Evolutionary conservation across 2,888 invertebrate species (phyloP).

Genomic region (Dendrolimus houi): DNA sequence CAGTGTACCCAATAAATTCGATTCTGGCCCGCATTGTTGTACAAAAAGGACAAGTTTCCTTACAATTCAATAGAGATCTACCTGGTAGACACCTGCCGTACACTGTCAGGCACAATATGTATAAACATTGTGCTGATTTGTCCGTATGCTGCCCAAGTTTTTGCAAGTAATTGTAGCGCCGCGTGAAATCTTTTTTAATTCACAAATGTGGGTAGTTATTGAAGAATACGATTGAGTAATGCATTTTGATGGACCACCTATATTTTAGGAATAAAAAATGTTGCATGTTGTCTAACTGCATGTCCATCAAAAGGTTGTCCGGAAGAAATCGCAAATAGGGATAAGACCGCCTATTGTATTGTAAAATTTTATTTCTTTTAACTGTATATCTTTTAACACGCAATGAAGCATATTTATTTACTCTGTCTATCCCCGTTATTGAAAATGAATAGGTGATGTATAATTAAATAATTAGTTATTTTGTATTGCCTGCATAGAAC

Average conservation of each 20-base stretch:
- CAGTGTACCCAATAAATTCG: too few species aligned
- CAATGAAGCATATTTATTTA: too few species aligned
- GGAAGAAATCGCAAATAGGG: too few species aligned
- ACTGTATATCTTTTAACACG: too few species aligned
- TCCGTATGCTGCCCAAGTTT: not conserved
- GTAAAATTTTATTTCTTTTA: too few species aligned
- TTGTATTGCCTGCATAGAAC: too few species aligned
- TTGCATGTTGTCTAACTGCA: too few species aligned
- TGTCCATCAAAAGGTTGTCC: too few species aligned
- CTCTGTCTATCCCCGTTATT: too few species aligned
- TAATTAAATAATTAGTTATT: too few species aligned
- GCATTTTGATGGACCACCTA: constrained; percentile 3
- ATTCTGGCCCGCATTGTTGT: constrained; percentile 22
- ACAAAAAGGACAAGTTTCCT: constrained; percentile 37
- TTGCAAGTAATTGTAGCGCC: constrained; percentile 53
- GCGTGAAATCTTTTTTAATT: constrained; percentile 38
- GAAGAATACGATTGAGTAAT: not conserved
- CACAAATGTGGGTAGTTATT: not conserved
- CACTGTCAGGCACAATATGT: constrained; percentile 9
- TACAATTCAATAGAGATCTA: constrained; percentile 51
- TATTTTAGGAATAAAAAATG: not conserved
- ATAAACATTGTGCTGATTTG: constrained; percentile 3
- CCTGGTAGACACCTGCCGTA: constrained; percentile 59
- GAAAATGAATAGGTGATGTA: too few species aligned
- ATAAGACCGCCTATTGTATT: too few species aligned